Percentiles rank a stretch among this genome's conserved stretches.
phyloP scores from a whole-genome alignment of 2,888 invertebrate genomes.

The Eilema sororculum region DNA sequence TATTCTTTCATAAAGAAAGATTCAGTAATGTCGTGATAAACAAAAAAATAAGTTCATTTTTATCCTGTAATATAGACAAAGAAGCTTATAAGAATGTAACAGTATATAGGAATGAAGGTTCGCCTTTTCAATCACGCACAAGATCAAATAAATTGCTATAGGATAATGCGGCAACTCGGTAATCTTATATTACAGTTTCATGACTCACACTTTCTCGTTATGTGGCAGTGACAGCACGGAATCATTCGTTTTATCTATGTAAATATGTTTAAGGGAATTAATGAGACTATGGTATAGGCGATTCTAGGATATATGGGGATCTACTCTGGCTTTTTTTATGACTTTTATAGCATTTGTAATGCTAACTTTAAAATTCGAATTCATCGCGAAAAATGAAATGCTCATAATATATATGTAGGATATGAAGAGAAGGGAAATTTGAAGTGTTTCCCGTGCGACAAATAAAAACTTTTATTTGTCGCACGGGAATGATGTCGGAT shows the following conservation, averaged over 20 bases:
- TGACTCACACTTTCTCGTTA: constrained; percentile 6
- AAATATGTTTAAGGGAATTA: neutral
- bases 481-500: too few relatives aligned
- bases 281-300: too few relatives aligned
- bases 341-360: too few relatives aligned
- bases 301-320: too few relatives aligned
- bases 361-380: too few relatives aligned
- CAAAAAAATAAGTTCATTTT: constrained; percentile 12
- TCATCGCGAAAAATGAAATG: too few relatives aligned
- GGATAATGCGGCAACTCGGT: neutral
- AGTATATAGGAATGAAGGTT: constrained; percentile 13
- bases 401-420: too few relatives aligned
- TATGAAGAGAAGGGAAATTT: too few relatives aligned
- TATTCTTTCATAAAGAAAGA: neutral
- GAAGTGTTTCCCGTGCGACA: too few relatives aligned
- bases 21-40: neutral
- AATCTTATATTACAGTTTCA: neutral
- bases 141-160: constrained; percentile 14
- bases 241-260: neutral
- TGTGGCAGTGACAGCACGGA: neutral
- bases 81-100: constrained; percentile 16
- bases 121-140: constrained; percentile 15
- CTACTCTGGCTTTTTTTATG: too few relatives aligned
- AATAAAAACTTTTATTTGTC: too few relatives aligned
- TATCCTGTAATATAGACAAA: constrained; percentile 14